Conservation (phyloP, 2,888 invertebrate species). For the Noctua fimbriata region DNA sequence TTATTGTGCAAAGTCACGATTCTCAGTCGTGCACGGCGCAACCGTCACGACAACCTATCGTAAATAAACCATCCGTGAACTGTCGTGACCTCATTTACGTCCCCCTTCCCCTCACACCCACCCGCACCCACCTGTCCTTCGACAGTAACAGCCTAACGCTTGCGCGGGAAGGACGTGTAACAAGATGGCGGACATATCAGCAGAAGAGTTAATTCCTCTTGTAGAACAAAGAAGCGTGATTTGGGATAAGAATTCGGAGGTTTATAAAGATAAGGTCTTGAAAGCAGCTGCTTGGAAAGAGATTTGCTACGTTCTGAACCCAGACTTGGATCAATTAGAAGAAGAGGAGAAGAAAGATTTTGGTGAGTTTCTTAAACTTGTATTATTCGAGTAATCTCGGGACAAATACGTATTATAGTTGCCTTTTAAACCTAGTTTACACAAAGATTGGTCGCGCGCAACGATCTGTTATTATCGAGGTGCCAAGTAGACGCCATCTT, state of each 20-base stretch:
- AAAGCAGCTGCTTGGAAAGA: conserved; percentile 50
- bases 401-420: not conserved
- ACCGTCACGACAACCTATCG: conserved; percentile 24
- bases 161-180: conserved; percentile 2
- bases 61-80: conserved; percentile 33
- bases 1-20: conserved; percentile 29
- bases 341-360: conserved; percentile 34
- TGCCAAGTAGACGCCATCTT: not conserved
- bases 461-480: not conserved
- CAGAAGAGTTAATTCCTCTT: conserved; percentile 51
- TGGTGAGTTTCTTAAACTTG: conserved; percentile 13
- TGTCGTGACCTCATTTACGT: conserved; percentile 28
- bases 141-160: conserved; percentile 18
- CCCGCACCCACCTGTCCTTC: not conserved
- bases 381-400: not conserved
- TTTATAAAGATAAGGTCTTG: conserved; percentile 41
- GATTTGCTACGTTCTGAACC: conserved; percentile 43
- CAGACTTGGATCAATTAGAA: conserved; percentile 31
- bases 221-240: conserved; percentile 49
- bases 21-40: conserved; percentile 12
- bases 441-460: too few relatives aligned
- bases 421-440: too few relatives aligned
- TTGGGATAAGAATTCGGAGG: conserved; percentile 45
- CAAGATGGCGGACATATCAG: conserved; percentile 41
- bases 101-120: not conserved